Conservation (phyloP, 2,113 vertebrate genomes). For the Perca schrenkii region DNA sequence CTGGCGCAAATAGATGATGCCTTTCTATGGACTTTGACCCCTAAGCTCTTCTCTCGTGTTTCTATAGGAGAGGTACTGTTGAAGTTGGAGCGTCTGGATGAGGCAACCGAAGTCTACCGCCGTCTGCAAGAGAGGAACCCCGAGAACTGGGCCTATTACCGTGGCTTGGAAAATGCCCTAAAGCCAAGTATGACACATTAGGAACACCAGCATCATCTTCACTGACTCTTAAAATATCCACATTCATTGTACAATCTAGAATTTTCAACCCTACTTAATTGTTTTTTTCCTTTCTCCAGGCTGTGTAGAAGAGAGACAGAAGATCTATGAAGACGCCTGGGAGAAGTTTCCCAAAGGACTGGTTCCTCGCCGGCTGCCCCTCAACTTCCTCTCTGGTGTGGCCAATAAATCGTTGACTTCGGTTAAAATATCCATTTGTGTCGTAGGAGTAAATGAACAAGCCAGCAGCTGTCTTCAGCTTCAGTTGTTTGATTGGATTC, state of each 20-base stretch:
- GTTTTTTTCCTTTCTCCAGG: slow-evolving; percentile 72
- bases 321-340: slow-evolving; percentile 97
- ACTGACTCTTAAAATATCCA: background rate
- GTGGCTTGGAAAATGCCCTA: slow-evolving; percentile 93
- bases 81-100: slow-evolving; percentile 91
- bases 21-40: background rate
- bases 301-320: slow-evolving; percentile 91
- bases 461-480: background rate
- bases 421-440: background rate
- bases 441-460: background rate
- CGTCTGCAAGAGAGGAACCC: slow-evolving; percentile 94
- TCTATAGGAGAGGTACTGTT: slow-evolving; percentile 92
- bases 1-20: no score
- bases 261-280: background rate
- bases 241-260: background rate
- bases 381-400: slow-evolving; percentile 93
- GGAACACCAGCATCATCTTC: background rate
- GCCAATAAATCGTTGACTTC: background rate
- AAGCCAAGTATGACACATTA: slow-evolving; percentile 86
- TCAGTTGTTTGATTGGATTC: background rate
- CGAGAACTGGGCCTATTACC: slow-evolving; percentile 98
- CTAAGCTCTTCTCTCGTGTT: background rate
- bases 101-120: slow-evolving; percentile 93
- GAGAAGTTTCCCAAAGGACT: slow-evolving; percentile 94
- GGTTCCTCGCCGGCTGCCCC: slow-evolving; percentile 93